Conservation (phyloP, 1,140 invertebrate species). For the Conus betulinus region DNA sequence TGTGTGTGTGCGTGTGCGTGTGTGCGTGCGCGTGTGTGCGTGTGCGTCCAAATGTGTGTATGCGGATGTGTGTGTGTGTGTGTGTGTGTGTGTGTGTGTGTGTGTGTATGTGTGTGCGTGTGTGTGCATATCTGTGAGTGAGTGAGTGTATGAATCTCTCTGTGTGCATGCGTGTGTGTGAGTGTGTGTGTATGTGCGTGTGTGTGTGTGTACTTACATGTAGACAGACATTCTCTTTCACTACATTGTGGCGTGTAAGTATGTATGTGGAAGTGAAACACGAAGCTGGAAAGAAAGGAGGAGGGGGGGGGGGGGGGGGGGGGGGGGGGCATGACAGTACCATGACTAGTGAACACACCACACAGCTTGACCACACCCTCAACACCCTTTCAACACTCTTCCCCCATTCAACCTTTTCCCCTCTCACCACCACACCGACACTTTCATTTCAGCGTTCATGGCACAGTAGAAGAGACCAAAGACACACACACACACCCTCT, state of each 20-base stretch:
- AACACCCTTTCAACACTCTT: too few relatives aligned
- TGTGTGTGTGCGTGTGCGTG: too few relatives aligned
- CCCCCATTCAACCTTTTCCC: too few relatives aligned
- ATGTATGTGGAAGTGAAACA: not conserved
- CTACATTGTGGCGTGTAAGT: not conserved
- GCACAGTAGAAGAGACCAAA: too few relatives aligned
- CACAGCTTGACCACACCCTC: too few relatives aligned
- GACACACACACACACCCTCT: too few relatives aligned
- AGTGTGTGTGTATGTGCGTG: not conserved
- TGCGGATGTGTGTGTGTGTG: too few relatives aligned
- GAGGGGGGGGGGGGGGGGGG: not conserved
- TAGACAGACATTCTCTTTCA: not conserved
- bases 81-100: too few relatives aligned
- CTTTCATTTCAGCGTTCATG: too few relatives aligned
- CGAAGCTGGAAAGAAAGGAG: not conserved
- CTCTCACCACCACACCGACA: too few relatives aligned
- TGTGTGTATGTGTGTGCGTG: not conserved
- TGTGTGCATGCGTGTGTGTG: not conserved
- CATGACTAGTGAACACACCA: not conserved
- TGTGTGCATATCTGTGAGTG: not conserved
- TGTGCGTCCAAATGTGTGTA: too few relatives aligned
- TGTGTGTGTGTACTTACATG: not conserved
- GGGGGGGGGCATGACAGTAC: not conserved
- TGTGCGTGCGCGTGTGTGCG: too few relatives aligned
- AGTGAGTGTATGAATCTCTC: not conserved